Evolutionary conservation across 2,888 invertebrate species (phyloP), one percentile per base, ranked within the genome.

Genomic region (Linnaemya vulpina): DNA sequence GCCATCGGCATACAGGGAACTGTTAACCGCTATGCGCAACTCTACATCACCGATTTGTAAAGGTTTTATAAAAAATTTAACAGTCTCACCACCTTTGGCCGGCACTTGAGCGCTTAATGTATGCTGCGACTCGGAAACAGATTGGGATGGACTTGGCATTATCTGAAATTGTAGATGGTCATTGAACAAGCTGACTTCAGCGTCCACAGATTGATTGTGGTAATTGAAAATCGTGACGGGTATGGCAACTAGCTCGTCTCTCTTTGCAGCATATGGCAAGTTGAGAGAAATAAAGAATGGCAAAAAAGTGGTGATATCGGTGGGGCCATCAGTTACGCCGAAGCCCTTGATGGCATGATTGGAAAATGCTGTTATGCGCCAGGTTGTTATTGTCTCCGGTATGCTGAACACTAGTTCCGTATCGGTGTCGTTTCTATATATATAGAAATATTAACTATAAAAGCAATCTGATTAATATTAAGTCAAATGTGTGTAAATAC

Each of bases 151-250:
- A n/a, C 68, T 25, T 30, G 25, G 22, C 46, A 71, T 7, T 90
- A 96, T 97, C 88, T 95, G 95, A 90, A 96, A 96, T 88, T 95
- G 95, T 86, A 95, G 95, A 58, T 95, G 95, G 17, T 94, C 94
- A 92, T 96, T 96, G 88, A 96, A 96, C 89, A 98, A 93, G 0
- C 96, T 96, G 0, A 98, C 95, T 88, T 97, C 96, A 0, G 96
- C 96, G 11, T 93, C 93, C 0, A 96, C 93, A 88, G 96, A 96
- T 74, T 94, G 94, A 35, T 95, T 94, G 91, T 96, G 94, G 89
- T 98, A 96, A 91, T 98, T 98, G 91, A 96, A 97, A 15, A 98
- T 94, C 4, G 96, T 95, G n/a, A 97, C 95, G 51, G 98, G 96
- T 71, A 98, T 94, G 0, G 97, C 96, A 60, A 98, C 94, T 15